Evolutionary conservation across 1,140 invertebrate species (phyloP).

Genomic region (Mesaphorura yosii): DNA sequence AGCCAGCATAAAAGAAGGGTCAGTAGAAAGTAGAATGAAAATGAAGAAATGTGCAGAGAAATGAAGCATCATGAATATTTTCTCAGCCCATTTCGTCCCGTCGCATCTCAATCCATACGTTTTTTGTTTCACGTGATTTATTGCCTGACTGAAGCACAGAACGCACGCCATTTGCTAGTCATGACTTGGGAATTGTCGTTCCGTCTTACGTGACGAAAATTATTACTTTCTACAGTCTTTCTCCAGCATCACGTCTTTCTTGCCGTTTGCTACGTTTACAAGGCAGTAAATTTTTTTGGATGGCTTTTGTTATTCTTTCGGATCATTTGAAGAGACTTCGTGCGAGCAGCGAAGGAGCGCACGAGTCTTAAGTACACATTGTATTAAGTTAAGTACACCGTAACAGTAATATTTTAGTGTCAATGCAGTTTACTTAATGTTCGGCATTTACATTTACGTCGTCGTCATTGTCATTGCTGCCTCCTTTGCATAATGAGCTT

Average conservation of each 20-base stretch:
- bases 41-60: background rate
- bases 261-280: background rate
- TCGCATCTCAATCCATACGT: too few relatives aligned
- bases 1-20: background rate
- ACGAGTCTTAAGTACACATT: too few relatives aligned
- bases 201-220: conserved; percentile 28
- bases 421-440: too few relatives aligned
- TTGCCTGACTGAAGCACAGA: conserved; percentile 26
- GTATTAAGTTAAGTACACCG: too few relatives aligned
- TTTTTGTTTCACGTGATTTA: conserved; percentile 23
- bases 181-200: conserved; percentile 28
- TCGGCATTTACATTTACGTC: too few relatives aligned
- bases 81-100: background rate
- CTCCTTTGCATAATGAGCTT: too few relatives aligned
- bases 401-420: too few relatives aligned
- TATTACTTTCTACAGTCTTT: conserved; percentile 18
- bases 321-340: background rate
- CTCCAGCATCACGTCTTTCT: background rate
- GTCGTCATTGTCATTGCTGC: too few relatives aligned
- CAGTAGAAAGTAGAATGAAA: conserved; percentile 3
- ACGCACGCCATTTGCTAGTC: conserved; percentile 29
- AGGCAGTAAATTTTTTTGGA: too few relatives aligned
- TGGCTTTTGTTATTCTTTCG: too few relatives aligned
- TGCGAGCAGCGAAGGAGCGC: background rate
- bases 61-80: conserved; percentile 11